These are phyloP conservation scores for Subanguina moxae DNA, from an alignment of 1,140 invertebrate genomes.

Conservation along the genomic window DNA sequence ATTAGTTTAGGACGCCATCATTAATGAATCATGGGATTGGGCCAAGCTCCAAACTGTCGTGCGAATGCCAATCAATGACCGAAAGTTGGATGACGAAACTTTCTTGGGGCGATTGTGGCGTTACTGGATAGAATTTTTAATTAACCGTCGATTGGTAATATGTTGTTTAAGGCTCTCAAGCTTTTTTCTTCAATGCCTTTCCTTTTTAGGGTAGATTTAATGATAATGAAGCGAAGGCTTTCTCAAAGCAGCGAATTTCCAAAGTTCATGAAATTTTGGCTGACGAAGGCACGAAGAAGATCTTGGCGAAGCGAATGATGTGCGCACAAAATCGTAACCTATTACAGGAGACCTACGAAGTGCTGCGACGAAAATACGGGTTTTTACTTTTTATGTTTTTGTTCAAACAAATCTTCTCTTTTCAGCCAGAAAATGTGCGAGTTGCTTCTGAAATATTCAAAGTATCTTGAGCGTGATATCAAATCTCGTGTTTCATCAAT, in stretches of 20 bases:
- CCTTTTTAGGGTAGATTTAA: constrained; percentile 18
- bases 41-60: background rate
- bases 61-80: constrained; percentile 7
- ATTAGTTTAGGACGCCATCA: constrained; percentile 17
- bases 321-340: constrained; percentile 4
- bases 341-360: background rate
- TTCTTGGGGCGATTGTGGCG: constrained; percentile 17
- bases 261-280: constrained; percentile 4
- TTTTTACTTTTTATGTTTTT: background rate
- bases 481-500: background rate
- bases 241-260: constrained; percentile 1
- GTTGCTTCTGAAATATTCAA: constrained; percentile 9
- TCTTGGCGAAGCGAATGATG: constrained; percentile 17
- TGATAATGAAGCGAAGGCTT: constrained; percentile 12
- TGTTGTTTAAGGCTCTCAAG: background rate
- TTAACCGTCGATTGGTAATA: constrained; percentile 18
- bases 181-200: background rate
- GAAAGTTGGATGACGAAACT: background rate
- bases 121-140: constrained; percentile 16
- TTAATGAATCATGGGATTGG: constrained; percentile 23
- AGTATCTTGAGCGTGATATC: background rate
- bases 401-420: background rate
- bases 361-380: constrained; percentile 19
- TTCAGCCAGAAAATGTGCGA: constrained; percentile 8
- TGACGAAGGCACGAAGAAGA: constrained; percentile 13